Evolutionary conservation across 2,113 vertebrate genomes (phyloP), one percentile per base, ranked within the genome.

Genomic region (Stercorarius parasiticus): DNA sequence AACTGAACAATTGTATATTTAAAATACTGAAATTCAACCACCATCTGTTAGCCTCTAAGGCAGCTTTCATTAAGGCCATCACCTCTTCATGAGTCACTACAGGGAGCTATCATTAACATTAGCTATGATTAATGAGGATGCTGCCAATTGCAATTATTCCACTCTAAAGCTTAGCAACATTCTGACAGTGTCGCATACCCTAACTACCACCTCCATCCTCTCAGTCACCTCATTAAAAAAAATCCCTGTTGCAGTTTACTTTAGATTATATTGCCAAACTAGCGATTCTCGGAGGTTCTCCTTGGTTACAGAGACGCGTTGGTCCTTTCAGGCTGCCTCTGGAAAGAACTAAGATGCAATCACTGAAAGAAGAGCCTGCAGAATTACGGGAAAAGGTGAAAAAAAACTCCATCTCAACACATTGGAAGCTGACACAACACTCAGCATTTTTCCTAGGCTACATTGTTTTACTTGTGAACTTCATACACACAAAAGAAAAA

Each of bases 111-210:
- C 96, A 96, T 96, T 95, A 97, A 97, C 97, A 94, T 97, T 97
- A 96, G 95, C 91, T 95, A 93, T 97, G 97, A 98, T 98, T 97
- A 96, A 98, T 96, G 95, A 96, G 94, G 93, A 97, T 96, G 93
- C 84, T 97, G 91, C 90, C 96, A 94, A 87, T 88, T 95, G 95
- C 93, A 97, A 95, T 98, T 96, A 97, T 95, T 97, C 80, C 67
- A 91, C 81, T 94, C 88, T 71, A 94, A 97, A 97, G 85, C 95
- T 95, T 95, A 96, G 91, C 55, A 96, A 96, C 87, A 94, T 87
- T 95, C 82, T 96, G 91, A 89, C 90, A 96, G 64, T 91, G 93
- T 91, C 94, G 95, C 83, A 96, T 8, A 77, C 73, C 66, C 87
- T 87, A 95, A 89, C 93, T 61, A 95, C 80, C 72, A 93, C 62